Evolutionary conservation across 2,113 vertebrate species (phyloP).

Genomic region (Eurystomus gularis): DNA sequence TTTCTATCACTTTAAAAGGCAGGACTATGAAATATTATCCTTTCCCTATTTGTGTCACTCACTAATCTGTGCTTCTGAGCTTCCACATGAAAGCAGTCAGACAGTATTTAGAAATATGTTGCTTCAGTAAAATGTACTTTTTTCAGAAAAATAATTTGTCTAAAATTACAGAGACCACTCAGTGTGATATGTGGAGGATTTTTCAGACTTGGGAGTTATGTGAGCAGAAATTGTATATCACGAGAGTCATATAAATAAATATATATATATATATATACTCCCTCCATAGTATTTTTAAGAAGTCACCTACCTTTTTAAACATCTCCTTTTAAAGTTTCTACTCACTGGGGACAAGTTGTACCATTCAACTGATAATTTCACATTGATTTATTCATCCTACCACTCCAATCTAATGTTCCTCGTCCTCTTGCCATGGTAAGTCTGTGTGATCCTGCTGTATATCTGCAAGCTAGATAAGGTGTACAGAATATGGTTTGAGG

Average conservation of each 20-base stretch:
- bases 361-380: neutral
- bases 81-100: slow-evolving; percentile 10
- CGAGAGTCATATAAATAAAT: neutral
- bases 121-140: slow-evolving; percentile 18
- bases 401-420: neutral
- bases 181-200: neutral
- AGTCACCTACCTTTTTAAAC: neutral
- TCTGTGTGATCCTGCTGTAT: neutral
- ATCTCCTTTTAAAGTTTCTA: neutral
- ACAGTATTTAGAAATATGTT: neutral
- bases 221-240: slow-evolving; percentile 6
- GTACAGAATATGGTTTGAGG: neutral
- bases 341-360: neutral
- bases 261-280: rapidly evolving
- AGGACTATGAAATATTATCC: slow-evolving; percentile 3
- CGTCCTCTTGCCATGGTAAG: neutral
- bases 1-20: neutral
- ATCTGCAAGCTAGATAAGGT: neutral
- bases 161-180: neutral
- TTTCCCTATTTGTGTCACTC: neutral
- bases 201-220: neutral
- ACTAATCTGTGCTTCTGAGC: neutral
- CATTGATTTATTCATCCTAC: neutral
- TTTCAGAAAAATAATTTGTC: neutral
- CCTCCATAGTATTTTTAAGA: neutral